Evolutionary conservation across 2,888 invertebrate genomes (phyloP), one percentile per base, ranked within the genome.

Genomic region (Acanthopleura granulata): DNA sequence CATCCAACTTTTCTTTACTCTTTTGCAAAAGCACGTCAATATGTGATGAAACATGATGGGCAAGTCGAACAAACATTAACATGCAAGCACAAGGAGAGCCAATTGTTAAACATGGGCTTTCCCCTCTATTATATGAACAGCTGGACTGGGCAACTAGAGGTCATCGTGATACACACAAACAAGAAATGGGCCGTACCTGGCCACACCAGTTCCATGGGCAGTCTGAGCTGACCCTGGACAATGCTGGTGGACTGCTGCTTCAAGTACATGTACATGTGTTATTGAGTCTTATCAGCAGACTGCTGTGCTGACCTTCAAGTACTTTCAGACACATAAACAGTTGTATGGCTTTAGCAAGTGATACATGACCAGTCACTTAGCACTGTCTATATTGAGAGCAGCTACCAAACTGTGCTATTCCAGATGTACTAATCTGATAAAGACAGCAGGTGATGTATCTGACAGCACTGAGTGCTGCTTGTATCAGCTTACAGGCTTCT

Each of bases 291-390:
- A 40, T 40, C 9, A 40, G 40, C 9, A 40, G 4, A 40, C 40
- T 40, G 40, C 40, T 40, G 40, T 40, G 40, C 40, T 6, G 40
- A 40, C 40, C 40, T 40, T 40, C 40, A 3, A 3, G 3, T 40
- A 40, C 40, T 40, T 9, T 40, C 40, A 40, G 40, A 40, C 40
- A 3, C 40, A 40, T 40, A 40, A 40, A 40, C 40, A 40, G 40
- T 40, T 40, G 9, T 3, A 40, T 40, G 40, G 40, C 40, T 40
- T 40, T 9, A 40, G 40, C 4, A 40, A 40, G 40, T 40, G 40
- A 57, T 18, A 57, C 57, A 57, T 57, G 57, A 57, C 57, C 57
- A 57, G 57, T 57, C 57, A 57, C 22, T 57, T 57, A 57, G 22
- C 57, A 57, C 57, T n/a, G 22, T 57, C 57, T 57, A 57, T 22